Conservation (phyloP, 2,113 vertebrate species). For the Falcunculus frontatus region DNA sequence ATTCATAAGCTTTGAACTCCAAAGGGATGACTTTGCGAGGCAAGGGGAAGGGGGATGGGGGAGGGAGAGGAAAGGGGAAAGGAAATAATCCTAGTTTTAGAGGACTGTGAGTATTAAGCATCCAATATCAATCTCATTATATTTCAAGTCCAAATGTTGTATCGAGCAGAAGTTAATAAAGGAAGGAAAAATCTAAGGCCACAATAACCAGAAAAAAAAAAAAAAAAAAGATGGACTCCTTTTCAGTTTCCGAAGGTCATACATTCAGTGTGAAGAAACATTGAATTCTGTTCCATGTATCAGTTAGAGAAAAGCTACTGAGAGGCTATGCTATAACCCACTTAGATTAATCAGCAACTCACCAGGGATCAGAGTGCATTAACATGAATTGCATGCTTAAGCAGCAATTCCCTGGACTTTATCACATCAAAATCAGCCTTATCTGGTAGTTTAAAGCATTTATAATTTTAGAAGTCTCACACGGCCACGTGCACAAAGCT, state of each 20-base stretch:
- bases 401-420: neutral
- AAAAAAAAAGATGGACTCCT: neutral
- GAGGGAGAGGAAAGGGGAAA: neutral
- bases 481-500: neutral
- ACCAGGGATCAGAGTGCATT: neutral
- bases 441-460: neutral
- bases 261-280: neutral
- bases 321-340: neutral
- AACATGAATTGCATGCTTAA: neutral
- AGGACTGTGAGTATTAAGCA: neutral
- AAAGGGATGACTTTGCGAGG: neutral
- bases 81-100: neutral
- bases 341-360: neutral
- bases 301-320: conserved; percentile 19
- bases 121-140: neutral
- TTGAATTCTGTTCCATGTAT: neutral
- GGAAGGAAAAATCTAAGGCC: neutral
- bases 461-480: neutral
- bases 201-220: neutral
- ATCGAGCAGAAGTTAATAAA: neutral
- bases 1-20: neutral
- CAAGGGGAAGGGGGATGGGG: neutral
- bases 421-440: neutral
- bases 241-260: neutral
- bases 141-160: neutral